These are phyloP conservation scores for Sinocyclocheilus maitianheensis DNA, from an alignment of 2,113 vertebrate species.

Conservation along the genomic window DNA sequence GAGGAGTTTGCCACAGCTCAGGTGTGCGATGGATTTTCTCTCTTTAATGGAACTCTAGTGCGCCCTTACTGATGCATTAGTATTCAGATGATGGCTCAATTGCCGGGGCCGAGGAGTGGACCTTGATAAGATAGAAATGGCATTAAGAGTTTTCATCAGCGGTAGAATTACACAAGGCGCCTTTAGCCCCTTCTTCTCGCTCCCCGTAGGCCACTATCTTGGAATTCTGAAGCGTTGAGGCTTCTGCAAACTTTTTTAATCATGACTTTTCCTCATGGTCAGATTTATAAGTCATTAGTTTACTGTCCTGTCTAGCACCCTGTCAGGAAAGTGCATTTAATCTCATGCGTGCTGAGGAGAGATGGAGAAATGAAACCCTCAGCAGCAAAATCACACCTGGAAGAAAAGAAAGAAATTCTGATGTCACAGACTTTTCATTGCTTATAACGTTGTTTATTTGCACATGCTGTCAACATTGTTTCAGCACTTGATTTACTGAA, in stretches of 20 bases:
- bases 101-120: slow-evolving; percentile 22
- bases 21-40: slow-evolving; percentile 19
- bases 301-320: slow-evolving; percentile 61
- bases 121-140: slow-evolving; percentile 57
- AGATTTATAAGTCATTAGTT: slow-evolving; percentile 71
- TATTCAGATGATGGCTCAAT: slow-evolving; percentile 45
- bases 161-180: slow-evolving; percentile 40
- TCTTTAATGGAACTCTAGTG: slow-evolving; percentile 50
- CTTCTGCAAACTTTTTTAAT: slow-evolving; percentile 73
- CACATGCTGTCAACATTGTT: not conserved
- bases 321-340: slow-evolving; percentile 56
- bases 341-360: slow-evolving; percentile 36
- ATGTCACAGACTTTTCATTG: not conserved
- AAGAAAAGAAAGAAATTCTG: not conserved
- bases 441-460: not conserved
- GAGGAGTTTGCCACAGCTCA: slow-evolving; percentile 27
- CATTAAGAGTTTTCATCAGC: slow-evolving; percentile 56
- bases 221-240: slow-evolving; percentile 59
- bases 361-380: slow-evolving; percentile 52
- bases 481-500: not conserved
- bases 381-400: slow-evolving; percentile 36
- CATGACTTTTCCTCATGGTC: slow-evolving; percentile 63
- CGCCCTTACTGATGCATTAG: slow-evolving; percentile 36
- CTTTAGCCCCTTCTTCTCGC: slow-evolving; percentile 28
- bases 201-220: slow-evolving; percentile 20